phyloP scores from a whole-genome alignment of 2,113 vertebrate genomes.

The Scytalopus superciliaris region DNA sequence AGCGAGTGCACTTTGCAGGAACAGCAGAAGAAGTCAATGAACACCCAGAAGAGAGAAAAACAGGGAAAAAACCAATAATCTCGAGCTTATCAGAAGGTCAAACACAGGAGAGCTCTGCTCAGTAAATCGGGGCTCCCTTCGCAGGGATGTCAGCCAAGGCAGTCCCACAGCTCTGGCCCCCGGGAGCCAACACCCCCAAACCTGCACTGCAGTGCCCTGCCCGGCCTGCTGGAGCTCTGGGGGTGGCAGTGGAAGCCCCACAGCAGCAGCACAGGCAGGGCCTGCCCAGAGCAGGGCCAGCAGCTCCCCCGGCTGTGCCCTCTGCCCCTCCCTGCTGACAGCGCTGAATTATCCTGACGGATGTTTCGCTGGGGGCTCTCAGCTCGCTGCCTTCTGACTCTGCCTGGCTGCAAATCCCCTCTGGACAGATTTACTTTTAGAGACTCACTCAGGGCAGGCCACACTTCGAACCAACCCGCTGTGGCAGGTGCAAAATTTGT shows the following conservation, averaged over 20 bases:
- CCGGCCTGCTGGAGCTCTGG: too few relatives aligned
- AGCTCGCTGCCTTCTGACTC: conserved; percentile 48
- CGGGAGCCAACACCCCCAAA: background rate
- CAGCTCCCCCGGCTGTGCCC: conserved; percentile 19
- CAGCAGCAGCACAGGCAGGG: background rate
- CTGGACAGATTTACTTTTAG: conserved; percentile 55
- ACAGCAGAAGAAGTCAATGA: background rate
- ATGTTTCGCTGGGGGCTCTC: conserved; percentile 25
- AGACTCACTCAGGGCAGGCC: conserved; percentile 46
- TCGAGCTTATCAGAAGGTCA: conserved; percentile 8
- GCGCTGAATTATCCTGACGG: conserved; percentile 19
- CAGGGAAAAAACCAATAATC: background rate
- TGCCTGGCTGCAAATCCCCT: conserved; percentile 56
- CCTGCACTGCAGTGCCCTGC: background rate
- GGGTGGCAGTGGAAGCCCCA: too few relatives aligned
- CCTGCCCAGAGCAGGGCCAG: background rate
- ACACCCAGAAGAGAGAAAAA: background rate
- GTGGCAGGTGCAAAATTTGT: conserved; percentile 29
- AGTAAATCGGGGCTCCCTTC: background rate
- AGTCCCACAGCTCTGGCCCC: background rate
- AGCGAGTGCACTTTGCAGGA: background rate
- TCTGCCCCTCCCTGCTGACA: conserved; percentile 6
- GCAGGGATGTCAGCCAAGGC: background rate
- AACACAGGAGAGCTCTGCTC: background rate
- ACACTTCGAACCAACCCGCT: conserved; percentile 34